Conservation (phyloP, 2,797 vertebrate species). For the Sebastes cheni region DNA sequence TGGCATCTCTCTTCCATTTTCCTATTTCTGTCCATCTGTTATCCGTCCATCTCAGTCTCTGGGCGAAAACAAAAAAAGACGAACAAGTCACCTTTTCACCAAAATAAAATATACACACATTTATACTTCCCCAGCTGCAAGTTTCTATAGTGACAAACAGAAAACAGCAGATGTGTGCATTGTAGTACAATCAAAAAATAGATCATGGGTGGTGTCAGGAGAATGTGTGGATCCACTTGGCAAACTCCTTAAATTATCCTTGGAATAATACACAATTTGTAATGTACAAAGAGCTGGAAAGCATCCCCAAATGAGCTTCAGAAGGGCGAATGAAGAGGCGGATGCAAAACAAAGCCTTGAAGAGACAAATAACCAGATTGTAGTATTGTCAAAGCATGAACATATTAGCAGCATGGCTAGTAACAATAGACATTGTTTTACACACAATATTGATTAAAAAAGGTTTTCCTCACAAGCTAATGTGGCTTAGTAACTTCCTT, state of each 20-base stretch:
- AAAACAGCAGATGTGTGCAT: not conserved
- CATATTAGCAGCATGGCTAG: not conserved
- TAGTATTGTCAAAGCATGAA: not conserved
- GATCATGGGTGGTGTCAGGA: not conserved
- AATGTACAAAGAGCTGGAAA: not conserved
- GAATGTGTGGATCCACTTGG: not conserved
- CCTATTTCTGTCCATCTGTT: slow-evolving; percentile 8
- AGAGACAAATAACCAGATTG: not conserved
- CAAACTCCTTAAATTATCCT: not conserved
- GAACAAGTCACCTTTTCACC: not conserved
- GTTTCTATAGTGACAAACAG: not conserved
- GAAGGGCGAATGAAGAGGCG: not conserved
- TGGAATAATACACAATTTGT: not conserved
- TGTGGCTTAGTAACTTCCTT: not conserved
- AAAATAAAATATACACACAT: not conserved
- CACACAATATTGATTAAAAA: not conserved
- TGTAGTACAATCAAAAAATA: not conserved
- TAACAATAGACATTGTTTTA: not conserved
- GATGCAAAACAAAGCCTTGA: not conserved
- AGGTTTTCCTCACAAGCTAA: not conserved
- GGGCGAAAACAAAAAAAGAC: not conserved
- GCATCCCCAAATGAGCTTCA: not conserved
- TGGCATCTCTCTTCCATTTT: slow-evolving; percentile 4
- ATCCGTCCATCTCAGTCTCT: not conserved
- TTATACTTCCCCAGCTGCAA: not conserved